Evolutionary conservation across 2,113 vertebrate genomes (phyloP).

Genomic region (Balaeniceps rex): DNA sequence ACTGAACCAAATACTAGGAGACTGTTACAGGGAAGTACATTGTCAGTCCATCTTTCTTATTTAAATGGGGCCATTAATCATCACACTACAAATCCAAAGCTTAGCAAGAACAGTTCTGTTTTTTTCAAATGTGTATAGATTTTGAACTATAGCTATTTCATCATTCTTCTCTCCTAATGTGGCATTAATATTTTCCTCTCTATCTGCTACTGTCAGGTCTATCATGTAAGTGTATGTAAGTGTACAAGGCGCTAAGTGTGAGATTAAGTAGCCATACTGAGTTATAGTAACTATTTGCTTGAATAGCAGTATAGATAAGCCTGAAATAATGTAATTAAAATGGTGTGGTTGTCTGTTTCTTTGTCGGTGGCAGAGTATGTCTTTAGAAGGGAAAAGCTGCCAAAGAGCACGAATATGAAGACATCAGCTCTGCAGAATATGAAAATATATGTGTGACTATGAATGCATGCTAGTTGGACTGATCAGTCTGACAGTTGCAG

Average conservation of each 20-base stretch:
- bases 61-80: constrained; percentile 6
- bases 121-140: background rate
- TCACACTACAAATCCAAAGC: background rate
- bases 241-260: background rate
- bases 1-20: background rate
- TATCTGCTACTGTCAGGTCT: background rate
- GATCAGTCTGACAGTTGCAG: background rate
- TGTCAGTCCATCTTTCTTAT: background rate
- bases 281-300: background rate
- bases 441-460: background rate
- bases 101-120: background rate
- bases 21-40: background rate
- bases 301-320: background rate
- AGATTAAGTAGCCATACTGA: background rate
- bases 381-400: background rate
- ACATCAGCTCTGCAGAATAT: background rate
- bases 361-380: background rate
- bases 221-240: background rate
- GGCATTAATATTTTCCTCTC: background rate
- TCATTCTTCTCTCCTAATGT: background rate
- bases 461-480: background rate
- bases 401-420: background rate
- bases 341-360: background rate
- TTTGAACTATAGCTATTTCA: background rate
- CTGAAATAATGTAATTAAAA: background rate